These are phyloP conservation scores for Melitaea cinxia DNA, from an alignment of 1,140 invertebrate genomes.

Conservation along the genomic window DNA sequence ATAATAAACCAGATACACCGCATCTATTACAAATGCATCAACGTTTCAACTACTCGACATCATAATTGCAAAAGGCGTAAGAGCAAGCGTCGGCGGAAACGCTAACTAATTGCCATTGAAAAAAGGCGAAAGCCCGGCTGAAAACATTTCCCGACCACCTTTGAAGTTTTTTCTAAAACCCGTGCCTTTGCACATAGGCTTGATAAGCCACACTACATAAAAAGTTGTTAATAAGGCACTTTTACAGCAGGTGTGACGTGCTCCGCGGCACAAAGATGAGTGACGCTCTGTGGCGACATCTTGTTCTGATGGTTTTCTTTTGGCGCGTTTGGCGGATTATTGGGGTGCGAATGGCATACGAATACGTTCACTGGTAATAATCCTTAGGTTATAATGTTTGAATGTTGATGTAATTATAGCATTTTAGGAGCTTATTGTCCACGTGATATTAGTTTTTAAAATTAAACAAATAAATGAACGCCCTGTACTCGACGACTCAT, in stretches of 20 bases:
- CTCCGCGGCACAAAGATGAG: constrained; percentile 55
- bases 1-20: constrained; percentile 3
- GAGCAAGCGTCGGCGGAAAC: constrained; percentile 63
- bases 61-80: constrained; percentile 77
- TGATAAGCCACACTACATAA: constrained; percentile 75
- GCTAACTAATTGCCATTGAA: constrained; percentile 80
- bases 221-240: constrained; percentile 76
- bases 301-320: constrained; percentile 61
- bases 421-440: too few species aligned
- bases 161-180: constrained; percentile 73
- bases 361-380: constrained; percentile 21
- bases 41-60: constrained; percentile 55
- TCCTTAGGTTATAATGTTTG: background rate
- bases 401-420: background rate
- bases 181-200: constrained; percentile 61
- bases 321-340: constrained; percentile 50
- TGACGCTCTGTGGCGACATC: constrained; percentile 57
- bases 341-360: constrained; percentile 26
- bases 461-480: too few species aligned
- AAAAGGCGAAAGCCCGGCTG: constrained; percentile 77
- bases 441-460: too few species aligned
- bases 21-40: constrained; percentile 23
- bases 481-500: too few species aligned
- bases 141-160: constrained; percentile 74
- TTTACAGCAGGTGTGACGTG: constrained; percentile 71